phyloP scores from a whole-genome alignment of 2,888 invertebrate genomes.

The Rhamphomyia laevipes region DNA sequence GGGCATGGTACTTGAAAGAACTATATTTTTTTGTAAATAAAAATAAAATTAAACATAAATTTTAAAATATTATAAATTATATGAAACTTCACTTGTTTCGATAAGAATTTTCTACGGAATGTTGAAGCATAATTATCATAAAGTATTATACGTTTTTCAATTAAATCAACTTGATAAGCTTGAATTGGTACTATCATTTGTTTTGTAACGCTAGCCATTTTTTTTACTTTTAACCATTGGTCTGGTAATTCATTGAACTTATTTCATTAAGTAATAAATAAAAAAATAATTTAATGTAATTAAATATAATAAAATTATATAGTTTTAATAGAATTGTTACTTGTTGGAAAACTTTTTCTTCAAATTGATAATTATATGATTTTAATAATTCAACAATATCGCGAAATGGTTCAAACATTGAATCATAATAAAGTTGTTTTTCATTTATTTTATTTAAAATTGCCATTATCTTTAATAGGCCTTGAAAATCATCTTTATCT shows the following conservation, averaged over 20 bases:
- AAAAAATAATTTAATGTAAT: neutral
- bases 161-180: slow-evolving; percentile 75
- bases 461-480: slow-evolving; percentile 70
- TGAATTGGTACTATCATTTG: slow-evolving; percentile 80
- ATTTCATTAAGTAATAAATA: slow-evolving; percentile 1
- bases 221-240: slow-evolving; percentile 76
- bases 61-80: slow-evolving; percentile 6
- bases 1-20: slow-evolving; percentile 52
- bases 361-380: slow-evolving; percentile 76
- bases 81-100: slow-evolving; percentile 22
- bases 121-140: slow-evolving; percentile 68
- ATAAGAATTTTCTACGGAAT: slow-evolving; percentile 64
- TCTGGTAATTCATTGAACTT: slow-evolving; percentile 70
- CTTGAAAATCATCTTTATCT: slow-evolving; percentile 75
- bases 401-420: slow-evolving; percentile 80
- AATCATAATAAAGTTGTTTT: slow-evolving; percentile 63
- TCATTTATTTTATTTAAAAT: slow-evolving; percentile 70
- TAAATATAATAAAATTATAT: neutral
- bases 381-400: slow-evolving; percentile 76
- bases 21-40: slow-evolving; percentile 20
- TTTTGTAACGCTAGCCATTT: slow-evolving; percentile 68
- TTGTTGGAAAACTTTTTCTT: slow-evolving; percentile 64
- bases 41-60: neutral
- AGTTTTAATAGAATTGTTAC: slow-evolving; percentile 29
- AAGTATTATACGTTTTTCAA: slow-evolving; percentile 67